These are phyloP conservation scores for Drosophila lini DNA, from an alignment of 1,140 invertebrate genomes.

Conservation along the genomic window DNA sequence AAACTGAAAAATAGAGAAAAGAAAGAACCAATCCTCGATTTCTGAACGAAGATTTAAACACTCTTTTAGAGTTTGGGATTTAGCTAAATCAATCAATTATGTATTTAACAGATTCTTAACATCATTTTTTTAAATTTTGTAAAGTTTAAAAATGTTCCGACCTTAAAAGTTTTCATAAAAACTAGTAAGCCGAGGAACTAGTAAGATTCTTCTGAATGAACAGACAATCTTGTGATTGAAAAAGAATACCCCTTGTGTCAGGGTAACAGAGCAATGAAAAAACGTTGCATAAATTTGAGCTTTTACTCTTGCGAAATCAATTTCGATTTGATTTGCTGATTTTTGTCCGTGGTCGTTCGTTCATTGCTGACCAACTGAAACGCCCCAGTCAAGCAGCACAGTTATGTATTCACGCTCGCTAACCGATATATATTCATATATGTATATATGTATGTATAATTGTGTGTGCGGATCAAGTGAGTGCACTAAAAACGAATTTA, in stretches of 20 bases:
- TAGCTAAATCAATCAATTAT: neutral
- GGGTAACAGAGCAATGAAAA: slow-evolving; percentile 25
- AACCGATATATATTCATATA: slow-evolving; percentile 3
- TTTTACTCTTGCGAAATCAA: slow-evolving; percentile 63
- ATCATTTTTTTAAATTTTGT: too few relatives aligned
- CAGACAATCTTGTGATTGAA: neutral
- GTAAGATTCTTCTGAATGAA: neutral
- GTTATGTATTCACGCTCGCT: slow-evolving; percentile 33
- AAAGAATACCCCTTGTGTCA: neutral
- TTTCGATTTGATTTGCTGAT: slow-evolving; percentile 79
- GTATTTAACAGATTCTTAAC: neutral
- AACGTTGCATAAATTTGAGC: slow-evolving; percentile 61
- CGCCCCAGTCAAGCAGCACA: slow-evolving; percentile 8
- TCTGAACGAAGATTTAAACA: neutral
- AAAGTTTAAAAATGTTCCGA: neutral
- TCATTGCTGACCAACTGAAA: slow-evolving; percentile 23
- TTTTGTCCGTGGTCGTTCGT: slow-evolving; percentile 46
- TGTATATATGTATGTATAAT: neutral
- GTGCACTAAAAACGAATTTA: slow-evolving; percentile 74
- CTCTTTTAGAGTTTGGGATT: neutral
- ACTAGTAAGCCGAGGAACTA: too few relatives aligned
- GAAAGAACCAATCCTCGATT: neutral
- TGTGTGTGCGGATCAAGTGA: slow-evolving; percentile 49
- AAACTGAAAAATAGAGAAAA: slow-evolving; percentile 1
- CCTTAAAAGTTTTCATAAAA: neutral